Percentiles rank a stretch among this genome's conserved stretches.
Conservation (phyloP, 2,113 vertebrate genomes). For the Dipodomys spectabilis region DNA sequence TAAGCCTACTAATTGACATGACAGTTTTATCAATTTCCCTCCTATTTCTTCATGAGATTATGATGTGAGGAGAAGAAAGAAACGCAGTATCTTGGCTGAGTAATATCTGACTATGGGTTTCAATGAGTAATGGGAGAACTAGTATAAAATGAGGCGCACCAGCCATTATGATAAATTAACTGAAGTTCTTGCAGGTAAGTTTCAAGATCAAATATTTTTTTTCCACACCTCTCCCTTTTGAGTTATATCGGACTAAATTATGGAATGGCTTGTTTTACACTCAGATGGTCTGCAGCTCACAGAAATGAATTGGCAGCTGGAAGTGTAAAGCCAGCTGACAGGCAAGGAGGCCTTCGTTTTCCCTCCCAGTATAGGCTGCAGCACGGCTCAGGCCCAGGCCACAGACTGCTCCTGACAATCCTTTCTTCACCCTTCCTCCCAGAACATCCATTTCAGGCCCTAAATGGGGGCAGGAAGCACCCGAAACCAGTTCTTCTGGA, state of each 20-base stretch:
- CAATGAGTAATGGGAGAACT: neutral
- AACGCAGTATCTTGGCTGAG: neutral
- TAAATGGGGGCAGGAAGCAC: too few species aligned
- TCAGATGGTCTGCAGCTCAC: neutral
- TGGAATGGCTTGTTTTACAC: neutral
- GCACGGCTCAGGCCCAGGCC: neutral
- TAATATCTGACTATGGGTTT: neutral
- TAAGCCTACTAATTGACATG: too few species aligned
- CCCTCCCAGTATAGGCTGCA: rapidly evolving
- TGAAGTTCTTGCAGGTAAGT: neutral
- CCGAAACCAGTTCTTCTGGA: neutral
- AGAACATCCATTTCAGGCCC: rapidly evolving
- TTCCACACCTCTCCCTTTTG: neutral
- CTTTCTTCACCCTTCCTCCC: rapidly evolving
- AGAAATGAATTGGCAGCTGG: neutral
- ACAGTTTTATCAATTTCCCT: neutral
- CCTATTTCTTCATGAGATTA: neutral
- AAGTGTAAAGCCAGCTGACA: neutral
- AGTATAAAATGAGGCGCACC: neutral
- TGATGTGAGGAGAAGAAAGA: neutral
- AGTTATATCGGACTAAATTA: neutral
- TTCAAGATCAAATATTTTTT: neutral
- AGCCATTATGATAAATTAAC: neutral
- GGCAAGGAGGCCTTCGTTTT: rapidly evolving
- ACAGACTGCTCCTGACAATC: rapidly evolving